phyloP scores from a whole-genome alignment of 2,113 vertebrate species.

The Cygnus atratus region DNA sequence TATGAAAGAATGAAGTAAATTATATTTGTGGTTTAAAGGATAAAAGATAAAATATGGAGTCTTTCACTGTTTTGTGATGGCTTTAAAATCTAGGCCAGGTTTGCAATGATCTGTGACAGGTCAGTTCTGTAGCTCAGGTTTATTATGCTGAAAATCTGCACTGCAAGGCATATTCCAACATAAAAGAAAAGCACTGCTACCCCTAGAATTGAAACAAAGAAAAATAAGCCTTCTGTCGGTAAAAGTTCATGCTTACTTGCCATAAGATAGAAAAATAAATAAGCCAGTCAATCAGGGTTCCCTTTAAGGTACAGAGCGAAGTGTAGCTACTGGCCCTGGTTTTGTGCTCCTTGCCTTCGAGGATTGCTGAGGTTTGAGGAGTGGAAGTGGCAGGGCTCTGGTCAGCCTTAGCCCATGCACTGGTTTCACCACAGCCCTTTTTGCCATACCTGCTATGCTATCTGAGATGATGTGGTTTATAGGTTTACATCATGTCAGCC shows the following conservation, averaged over 20 bases:
- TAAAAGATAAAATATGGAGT: slow-evolving; percentile 43
- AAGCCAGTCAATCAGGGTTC: not conserved
- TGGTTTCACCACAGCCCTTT: not conserved
- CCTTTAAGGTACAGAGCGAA: not conserved
- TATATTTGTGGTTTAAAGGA: not conserved
- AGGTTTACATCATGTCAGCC: not conserved
- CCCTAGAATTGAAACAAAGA: not conserved
- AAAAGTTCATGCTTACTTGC: not conserved
- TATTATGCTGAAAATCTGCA: slow-evolving; percentile 59
- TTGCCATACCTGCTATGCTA: not conserved
- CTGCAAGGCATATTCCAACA: not conserved
- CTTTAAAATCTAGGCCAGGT: slow-evolving; percentile 36
- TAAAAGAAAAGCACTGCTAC: not conserved
- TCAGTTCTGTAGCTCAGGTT: slow-evolving; percentile 38
- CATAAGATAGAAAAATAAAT: not conserved
- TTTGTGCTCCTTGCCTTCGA: not conserved
- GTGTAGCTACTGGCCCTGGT: not conserved
- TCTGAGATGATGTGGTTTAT: not conserved
- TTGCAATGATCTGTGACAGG: slow-evolving; percentile 46
- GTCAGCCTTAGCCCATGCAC: not conserved
- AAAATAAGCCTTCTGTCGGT: not conserved
- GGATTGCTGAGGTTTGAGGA: not conserved
- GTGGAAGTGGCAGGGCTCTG: not conserved
- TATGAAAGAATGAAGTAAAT: not conserved
- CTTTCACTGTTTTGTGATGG: not conserved